Evolutionary conservation across 2,888 invertebrate species (phyloP), one percentile per base, ranked within the genome.

Genomic region (Oeneis ivallda): DNA sequence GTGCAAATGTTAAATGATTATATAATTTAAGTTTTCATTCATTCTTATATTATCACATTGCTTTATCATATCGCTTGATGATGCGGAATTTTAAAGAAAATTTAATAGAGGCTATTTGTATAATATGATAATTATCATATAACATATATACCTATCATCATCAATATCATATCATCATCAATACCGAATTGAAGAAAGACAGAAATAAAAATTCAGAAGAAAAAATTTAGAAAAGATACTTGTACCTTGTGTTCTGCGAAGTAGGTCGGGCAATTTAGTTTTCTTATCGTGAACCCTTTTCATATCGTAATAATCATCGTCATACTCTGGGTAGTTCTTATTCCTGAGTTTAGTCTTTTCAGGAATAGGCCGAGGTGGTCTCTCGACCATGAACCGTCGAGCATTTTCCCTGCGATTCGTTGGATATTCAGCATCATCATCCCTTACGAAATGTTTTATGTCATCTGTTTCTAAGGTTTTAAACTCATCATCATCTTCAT

Each of bases 231-330:
- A 45, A 32, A 5, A 59, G 15, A 62, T n/a, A n/a, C 60, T 37
- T 68, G 76, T 76, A 89, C 89, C 84, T 77, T 80, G 72, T 8
- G 82, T 78, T 26, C 79, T 79, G 26, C 79, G 80, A 15, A 79
- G 70, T 4, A 83, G 69, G 26, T 68, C 70, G 0, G 87, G 84
- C 41, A 86, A 69, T 71, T 82, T 84, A 37, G 76, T 79, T 71
- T 84, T 85, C n/a, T 85, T 79, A 43, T 72, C 79, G 49, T 81
- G 75, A 5, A 85, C 78, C 52, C 86, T 80, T 70, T 81, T 84
- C 85, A 85, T 85, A 64, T 86, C 87, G 63, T 84, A 84, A 72
- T 86, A 90, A 43, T 86, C 83, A 5, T 78, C 83, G 4, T 78
- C 76, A 69, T 87, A 85, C 43, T 84, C 80, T 45, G 58, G 66